These are phyloP conservation scores for Podarcis cretensis DNA, from an alignment of 2,113 vertebrate species.

Conservation along the genomic window DNA sequence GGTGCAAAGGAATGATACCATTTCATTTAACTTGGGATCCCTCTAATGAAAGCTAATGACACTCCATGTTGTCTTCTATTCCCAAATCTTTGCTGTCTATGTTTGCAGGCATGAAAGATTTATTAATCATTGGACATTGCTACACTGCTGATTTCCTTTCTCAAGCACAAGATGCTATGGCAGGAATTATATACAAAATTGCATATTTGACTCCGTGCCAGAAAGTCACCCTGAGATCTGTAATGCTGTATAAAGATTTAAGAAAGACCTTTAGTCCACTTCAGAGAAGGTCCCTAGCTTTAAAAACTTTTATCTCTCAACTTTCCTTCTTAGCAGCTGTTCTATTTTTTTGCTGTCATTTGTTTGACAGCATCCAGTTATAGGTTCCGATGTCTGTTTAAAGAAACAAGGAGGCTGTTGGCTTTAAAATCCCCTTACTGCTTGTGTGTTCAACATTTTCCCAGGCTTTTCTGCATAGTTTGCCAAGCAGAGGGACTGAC, in stretches of 20 bases:
- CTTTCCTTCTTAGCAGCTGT: constrained; percentile 89
- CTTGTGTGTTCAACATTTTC: constrained; percentile 90
- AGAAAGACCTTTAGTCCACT: constrained; percentile 82
- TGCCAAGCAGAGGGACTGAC: constrained; percentile 91
- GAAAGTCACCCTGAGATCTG: constrained; percentile 81
- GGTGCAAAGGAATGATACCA: background rate
- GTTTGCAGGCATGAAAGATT: constrained; percentile 60
- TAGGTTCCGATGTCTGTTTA: constrained; percentile 94
- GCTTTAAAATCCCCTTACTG: constrained; percentile 86
- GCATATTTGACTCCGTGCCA: constrained; percentile 81
- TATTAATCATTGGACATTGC: constrained; percentile 49
- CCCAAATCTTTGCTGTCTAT: constrained; percentile 45
- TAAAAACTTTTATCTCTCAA: constrained; percentile 85
- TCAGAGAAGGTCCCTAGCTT: constrained; percentile 84
- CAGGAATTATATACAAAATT: constrained; percentile 81
- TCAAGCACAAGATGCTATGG: constrained; percentile 77
- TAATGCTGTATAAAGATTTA: constrained; percentile 81
- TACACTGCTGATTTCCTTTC: constrained; percentile 65
- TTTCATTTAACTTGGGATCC: background rate
- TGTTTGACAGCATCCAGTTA: constrained; percentile 93
- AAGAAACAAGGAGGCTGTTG: constrained; percentile 89
- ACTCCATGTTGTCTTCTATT: constrained; percentile 6
- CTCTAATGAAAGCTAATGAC: constrained; percentile 20
- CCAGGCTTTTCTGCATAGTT: constrained; percentile 90
- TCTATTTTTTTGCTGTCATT: constrained; percentile 87